Percentiles rank a stretch among this genome's conserved stretches.
Conservation (phyloP, 2,113 vertebrate genomes). For the Salvelinus fontinalis region DNA sequence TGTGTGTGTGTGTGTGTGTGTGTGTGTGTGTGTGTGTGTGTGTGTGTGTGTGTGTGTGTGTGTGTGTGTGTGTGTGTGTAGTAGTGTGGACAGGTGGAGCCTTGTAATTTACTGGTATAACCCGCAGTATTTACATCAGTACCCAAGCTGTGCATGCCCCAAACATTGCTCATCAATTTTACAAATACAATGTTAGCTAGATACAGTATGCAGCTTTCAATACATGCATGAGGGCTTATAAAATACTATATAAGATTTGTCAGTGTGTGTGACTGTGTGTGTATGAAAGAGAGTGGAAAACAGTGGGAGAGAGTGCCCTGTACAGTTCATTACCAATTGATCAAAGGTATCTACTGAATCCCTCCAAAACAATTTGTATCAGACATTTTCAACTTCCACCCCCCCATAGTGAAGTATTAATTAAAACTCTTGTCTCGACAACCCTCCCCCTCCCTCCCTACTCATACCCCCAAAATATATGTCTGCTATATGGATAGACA, state of each 20-base stretch:
- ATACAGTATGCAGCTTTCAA: no score
- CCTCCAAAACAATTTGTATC: conserved; percentile 44
- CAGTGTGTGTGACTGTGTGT: not conserved
- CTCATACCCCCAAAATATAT: conserved; percentile 46
- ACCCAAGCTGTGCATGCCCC: no score
- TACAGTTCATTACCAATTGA: conserved; percentile 18
- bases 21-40: not conserved
- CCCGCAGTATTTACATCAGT: no score
- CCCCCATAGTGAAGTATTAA: conserved; percentile 54
- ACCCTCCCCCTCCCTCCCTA: conserved; percentile 37
- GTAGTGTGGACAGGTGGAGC: not conserved
- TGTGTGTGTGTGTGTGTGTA: not conserved
- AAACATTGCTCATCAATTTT: no score
- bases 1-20: not conserved
- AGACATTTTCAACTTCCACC: conserved; percentile 29
- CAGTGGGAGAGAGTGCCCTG: not conserved
- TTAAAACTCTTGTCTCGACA: conserved; percentile 55
- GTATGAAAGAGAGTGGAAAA: conserved; percentile 7
- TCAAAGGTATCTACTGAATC: conserved; percentile 38
- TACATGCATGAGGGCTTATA: not conserved
- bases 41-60: no score
- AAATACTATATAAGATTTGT: not conserved
- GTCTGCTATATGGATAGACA: conserved; percentile 28
- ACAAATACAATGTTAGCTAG: no score
- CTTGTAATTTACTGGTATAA: no score